A percentile compares a stretch with the other conserved stretches of the same genome.
Conservation (phyloP, 2,797 vertebrate genomes). For the Bovichtus variegatus region DNA sequence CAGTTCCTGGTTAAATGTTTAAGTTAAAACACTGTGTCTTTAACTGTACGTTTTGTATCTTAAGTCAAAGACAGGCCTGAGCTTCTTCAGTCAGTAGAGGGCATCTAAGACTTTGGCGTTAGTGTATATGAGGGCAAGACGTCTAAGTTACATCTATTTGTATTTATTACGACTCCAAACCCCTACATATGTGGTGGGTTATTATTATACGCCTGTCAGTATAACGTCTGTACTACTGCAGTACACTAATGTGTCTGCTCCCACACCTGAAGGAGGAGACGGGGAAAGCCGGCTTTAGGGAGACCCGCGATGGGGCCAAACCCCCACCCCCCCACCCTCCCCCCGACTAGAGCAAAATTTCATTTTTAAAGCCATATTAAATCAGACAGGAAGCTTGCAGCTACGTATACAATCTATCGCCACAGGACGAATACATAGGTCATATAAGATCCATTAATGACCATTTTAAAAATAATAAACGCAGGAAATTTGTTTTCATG, state of each 20-base stretch:
- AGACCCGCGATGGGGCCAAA: conserved; percentile 40
- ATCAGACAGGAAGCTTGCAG: conserved; percentile 70
- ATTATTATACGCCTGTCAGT: not conserved
- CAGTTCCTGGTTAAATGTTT: not conserved
- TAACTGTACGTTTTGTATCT: not conserved
- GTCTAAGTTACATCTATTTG: conserved; percentile 32
- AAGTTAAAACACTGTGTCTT: not conserved
- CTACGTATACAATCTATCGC: conserved; percentile 56
- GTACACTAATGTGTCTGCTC: conserved; percentile 45
- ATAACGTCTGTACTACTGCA: not conserved
- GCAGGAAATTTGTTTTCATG: conserved; percentile 72
- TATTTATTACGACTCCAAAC: not conserved
- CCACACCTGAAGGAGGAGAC: conserved; percentile 41
- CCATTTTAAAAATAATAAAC: conserved; percentile 66
- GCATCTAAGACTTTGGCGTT: conserved; percentile 46
- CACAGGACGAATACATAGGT: conserved; percentile 46
- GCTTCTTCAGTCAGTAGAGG: not conserved
- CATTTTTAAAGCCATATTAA: conserved; percentile 73
- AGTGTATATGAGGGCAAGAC: conserved; percentile 56
- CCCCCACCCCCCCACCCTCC: no score
- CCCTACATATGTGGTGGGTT: not conserved
- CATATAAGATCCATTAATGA: conserved; percentile 66
- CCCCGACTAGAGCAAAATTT: conserved; percentile 59
- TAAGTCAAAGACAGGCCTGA: not conserved
- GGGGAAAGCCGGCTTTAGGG: conserved; percentile 40